These are phyloP conservation scores for Metacarcinus magister DNA, from an alignment of 2,888 invertebrate genomes.

Conservation along the genomic window DNA sequence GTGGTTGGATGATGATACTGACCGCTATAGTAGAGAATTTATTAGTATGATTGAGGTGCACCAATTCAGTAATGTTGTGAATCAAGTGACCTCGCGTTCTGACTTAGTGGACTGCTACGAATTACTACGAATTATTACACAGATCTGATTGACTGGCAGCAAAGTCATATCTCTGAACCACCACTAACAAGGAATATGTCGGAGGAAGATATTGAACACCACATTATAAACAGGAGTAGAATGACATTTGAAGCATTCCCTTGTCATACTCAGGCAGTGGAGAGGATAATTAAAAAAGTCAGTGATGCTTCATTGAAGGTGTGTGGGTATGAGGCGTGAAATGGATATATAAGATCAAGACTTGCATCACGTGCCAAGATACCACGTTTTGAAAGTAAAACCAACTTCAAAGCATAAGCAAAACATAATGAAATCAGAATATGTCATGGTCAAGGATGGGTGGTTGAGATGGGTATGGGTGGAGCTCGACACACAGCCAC, in stretches of 20 bases:
- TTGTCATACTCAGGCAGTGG: slow-evolving; percentile 12
- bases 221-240: slow-evolving; percentile 45
- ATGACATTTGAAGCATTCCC: slow-evolving; percentile 50
- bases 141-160: no score
- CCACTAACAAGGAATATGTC: slow-evolving; percentile 49
- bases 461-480: slow-evolving; percentile 49
- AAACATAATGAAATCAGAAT: background rate
- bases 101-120: no score
- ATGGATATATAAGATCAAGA: slow-evolving; percentile 55
- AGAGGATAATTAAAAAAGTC: background rate
- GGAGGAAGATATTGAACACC: slow-evolving; percentile 37
- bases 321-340: slow-evolving; percentile 36
- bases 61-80: no score
- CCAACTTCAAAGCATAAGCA: slow-evolving; percentile 1
- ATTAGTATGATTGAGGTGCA: no score
- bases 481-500: slow-evolving; percentile 52
- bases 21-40: no score
- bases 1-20: no score
- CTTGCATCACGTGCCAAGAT: slow-evolving; percentile 55
- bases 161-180: no score
- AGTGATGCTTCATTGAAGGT: slow-evolving; percentile 32
- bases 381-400: slow-evolving; percentile 23
- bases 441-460: slow-evolving; percentile 35
- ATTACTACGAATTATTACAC: no score
- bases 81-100: no score